Conservation (phyloP, 23 tunicate species). For the Styela plicata region DNA sequence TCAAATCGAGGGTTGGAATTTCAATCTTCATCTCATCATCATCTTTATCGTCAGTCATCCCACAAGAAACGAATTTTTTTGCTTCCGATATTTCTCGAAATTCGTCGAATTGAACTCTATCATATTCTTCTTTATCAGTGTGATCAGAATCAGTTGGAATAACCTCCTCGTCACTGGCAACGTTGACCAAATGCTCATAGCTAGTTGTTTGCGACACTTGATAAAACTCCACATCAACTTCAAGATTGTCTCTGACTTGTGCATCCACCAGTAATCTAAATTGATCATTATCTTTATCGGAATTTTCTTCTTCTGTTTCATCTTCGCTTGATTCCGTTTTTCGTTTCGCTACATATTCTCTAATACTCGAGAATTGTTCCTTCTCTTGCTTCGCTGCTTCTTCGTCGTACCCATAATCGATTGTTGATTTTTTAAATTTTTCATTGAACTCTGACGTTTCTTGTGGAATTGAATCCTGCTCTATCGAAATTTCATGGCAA, state of each 20-base stretch:
- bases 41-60: neutral
- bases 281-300: neutral
- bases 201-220: neutral
- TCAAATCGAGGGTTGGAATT: neutral
- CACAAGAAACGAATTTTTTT: neutral
- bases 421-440: neutral
- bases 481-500: no score
- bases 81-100: neutral
- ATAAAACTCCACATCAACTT: neutral
- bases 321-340: conserved; percentile 11
- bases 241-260: neutral
- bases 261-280: neutral
- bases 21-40: neutral
- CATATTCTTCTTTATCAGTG: neutral
- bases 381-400: neutral
- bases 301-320: neutral
- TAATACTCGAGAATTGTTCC: neutral
- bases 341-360: conserved; percentile 4
- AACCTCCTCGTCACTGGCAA: neutral
- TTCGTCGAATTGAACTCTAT: neutral
- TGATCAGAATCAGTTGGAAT: no score
- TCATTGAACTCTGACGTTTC: conserved; percentile 2
- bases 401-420: neutral
- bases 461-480: neutral
- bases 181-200: neutral